Evolutionary conservation across 2,888 invertebrate genomes (phyloP).

Genomic region (Coleophora flavipennella): DNA sequence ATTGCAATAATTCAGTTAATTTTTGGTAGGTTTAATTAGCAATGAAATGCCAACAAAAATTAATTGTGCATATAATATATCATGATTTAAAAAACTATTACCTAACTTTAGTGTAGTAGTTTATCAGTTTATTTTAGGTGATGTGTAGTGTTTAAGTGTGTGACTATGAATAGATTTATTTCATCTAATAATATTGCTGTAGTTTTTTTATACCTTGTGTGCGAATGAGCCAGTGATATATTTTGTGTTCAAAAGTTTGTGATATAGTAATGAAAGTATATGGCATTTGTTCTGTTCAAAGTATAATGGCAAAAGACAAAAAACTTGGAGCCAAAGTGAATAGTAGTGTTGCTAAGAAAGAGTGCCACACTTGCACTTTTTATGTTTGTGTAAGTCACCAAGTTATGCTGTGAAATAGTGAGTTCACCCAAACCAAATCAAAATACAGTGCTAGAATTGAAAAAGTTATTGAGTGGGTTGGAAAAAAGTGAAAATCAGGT

Average conservation of each 20-base stretch:
- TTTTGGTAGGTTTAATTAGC: conserved; percentile 38
- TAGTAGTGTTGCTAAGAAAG: neutral
- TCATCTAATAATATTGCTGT: conserved; percentile 57
- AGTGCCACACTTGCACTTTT: neutral
- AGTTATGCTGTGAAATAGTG: neutral
- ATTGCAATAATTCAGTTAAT: conserved; percentile 36
- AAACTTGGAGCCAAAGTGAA: too few relatives aligned
- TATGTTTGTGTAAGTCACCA: neutral
- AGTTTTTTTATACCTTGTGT: conserved; percentile 67
- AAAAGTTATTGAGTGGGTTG: too few relatives aligned
- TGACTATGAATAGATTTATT: conserved; percentile 63
- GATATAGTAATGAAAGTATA: conserved; percentile 13
- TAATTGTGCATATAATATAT: conserved; percentile 37
- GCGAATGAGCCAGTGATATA: conserved; percentile 37
- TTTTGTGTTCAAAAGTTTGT: conserved; percentile 26
- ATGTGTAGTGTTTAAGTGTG: conserved; percentile 68
- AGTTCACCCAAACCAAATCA: too few relatives aligned
- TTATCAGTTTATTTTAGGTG: conserved; percentile 61
- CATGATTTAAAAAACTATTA: conserved; percentile 33
- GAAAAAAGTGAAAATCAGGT: too few relatives aligned
- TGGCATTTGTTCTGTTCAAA: neutral
- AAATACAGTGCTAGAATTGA: too few relatives aligned
- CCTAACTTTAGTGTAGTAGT: conserved; percentile 44
- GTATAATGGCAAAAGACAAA: neutral
- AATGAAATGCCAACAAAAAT: conserved; percentile 18